Conservation (phyloP, 37 sponge, comb jelly and placozoan genomes). For the Geodia barretti region DNA sequence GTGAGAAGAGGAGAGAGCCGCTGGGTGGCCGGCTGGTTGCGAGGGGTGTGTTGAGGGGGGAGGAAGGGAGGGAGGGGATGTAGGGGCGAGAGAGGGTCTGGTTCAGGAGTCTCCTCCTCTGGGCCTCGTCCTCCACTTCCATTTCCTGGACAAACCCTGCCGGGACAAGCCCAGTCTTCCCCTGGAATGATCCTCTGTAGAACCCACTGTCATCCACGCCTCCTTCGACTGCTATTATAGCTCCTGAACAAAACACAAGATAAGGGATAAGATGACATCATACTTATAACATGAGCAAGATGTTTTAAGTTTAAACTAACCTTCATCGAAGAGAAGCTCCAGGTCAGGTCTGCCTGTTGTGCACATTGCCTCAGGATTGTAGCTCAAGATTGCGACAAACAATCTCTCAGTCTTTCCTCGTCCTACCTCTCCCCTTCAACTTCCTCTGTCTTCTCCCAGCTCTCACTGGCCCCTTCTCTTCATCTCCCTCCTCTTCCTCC, state of each 20-base stretch:
- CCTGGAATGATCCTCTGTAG: constrained; percentile 54
- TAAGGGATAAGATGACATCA: too few species aligned
- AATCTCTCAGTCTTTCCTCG: too few species aligned
- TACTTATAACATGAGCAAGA: not conserved
- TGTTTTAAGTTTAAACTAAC: not conserved
- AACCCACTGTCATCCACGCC: constrained; percentile 71
- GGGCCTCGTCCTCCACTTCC: constrained; percentile 24
- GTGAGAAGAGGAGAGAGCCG: not conserved
- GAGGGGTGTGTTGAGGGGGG: not conserved
- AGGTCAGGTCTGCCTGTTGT: constrained; percentile 72
- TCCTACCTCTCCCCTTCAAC: not conserved
- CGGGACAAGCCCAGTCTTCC: constrained; percentile 65
- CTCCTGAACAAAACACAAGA: constrained; percentile 64
- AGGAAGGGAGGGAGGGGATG: not conserved
- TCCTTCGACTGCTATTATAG: constrained; percentile 69
- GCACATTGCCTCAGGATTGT: constrained; percentile 68
- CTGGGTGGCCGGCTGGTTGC: not conserved
- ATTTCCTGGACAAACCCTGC: constrained; percentile 77
- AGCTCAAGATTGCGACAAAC: constrained; percentile 78
- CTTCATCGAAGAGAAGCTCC: constrained; percentile 52
- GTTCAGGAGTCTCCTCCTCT: constrained; percentile 56
- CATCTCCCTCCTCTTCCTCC: constrained; percentile 10
- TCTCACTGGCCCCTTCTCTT: constrained; percentile 1
- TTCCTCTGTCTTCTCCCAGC: not conserved
- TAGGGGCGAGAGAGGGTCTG: constrained; percentile 25